Evolutionary conservation across 2,113 vertebrate genomes (phyloP).

Genomic region (Heterotis niloticus): DNA sequence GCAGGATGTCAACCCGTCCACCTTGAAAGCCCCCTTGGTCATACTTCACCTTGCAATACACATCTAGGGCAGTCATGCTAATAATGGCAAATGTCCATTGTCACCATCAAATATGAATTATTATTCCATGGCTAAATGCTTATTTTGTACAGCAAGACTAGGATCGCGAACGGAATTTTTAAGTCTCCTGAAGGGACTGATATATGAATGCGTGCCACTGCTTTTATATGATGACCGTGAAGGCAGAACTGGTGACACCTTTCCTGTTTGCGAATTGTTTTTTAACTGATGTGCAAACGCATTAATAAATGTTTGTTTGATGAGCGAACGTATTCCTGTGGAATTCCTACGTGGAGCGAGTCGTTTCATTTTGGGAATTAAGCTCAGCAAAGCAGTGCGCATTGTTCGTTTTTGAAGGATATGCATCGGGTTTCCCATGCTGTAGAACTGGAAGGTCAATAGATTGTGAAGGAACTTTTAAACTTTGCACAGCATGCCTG

Average conservation of each 20-base stretch:
- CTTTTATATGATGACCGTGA: background rate
- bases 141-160: too few relatives aligned
- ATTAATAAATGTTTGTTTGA: background rate
- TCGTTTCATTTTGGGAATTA: background rate
- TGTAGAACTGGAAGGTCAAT: background rate
- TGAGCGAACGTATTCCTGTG: background rate
- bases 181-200: too few relatives aligned
- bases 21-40: too few relatives aligned
- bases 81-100: too few relatives aligned
- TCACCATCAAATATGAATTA: too few relatives aligned
- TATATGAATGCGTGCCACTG: too few relatives aligned
- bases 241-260: background rate
- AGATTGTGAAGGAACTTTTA: background rate
- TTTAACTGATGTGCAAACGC: background rate
- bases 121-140: too few relatives aligned
- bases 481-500: background rate
- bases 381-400: slow-evolving; percentile 10
- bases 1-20: too few relatives aligned
- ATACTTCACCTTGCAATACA: too few relatives aligned
- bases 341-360: background rate
- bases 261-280: background rate
- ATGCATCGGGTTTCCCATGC: slow-evolving; percentile 10
- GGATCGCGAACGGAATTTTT: too few relatives aligned
- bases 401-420: background rate
- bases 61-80: too few relatives aligned